Base-by-base conservation (phyloP, 30 jellyfish, hydroid and myxozoan species). In the Pseudorhiza aurosa region DNA sequence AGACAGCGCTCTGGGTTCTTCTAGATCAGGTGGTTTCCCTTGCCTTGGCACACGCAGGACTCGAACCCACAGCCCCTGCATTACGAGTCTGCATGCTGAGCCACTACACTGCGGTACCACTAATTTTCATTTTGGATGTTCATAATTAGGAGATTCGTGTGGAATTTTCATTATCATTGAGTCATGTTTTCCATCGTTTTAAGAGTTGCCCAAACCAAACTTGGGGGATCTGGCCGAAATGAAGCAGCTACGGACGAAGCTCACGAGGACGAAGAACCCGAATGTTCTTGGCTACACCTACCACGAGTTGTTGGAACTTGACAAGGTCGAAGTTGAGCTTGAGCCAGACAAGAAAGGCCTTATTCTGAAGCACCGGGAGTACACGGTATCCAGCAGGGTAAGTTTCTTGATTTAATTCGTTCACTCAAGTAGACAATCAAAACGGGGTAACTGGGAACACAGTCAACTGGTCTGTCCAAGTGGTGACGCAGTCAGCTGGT, bases 321-420 rank as follows among this genome's bases (percentile, higher is more conserved):
- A 91, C 75, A 58, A 51, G 53, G 82, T 91, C 2, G 96, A 83
- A 39, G 94, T 91, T 14, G 98, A 91, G 63, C 81, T 91, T 19
- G 95, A 91, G 62, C 96, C 98, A 67, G 98, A 91, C 69, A 83
- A 85, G 83, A 91, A 91, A 77, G 98, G 98, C 26, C 77, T 91
- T 45, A 75, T 91, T 26, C 77, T 91, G 26, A 91, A 91, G 44
- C 96, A 91, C 75, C 77, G 98, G 19, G 96, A 83, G 37, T 91
- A 91, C 87, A 83, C 96, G 22, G 96, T 91, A 17, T 72, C 93
- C 31, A 91, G 98, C 56, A 83, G 89, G 90, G 98, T 91, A 50
- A 65, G 93, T 36, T 14, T 28, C 1, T 4, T n/a, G 9, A 24
- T 40, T 5, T 69, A 7, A 2, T 65, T 65, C n/a, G 6, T 58